Conservation (phyloP, 2,888 invertebrate species). For the Tipula confusa region DNA sequence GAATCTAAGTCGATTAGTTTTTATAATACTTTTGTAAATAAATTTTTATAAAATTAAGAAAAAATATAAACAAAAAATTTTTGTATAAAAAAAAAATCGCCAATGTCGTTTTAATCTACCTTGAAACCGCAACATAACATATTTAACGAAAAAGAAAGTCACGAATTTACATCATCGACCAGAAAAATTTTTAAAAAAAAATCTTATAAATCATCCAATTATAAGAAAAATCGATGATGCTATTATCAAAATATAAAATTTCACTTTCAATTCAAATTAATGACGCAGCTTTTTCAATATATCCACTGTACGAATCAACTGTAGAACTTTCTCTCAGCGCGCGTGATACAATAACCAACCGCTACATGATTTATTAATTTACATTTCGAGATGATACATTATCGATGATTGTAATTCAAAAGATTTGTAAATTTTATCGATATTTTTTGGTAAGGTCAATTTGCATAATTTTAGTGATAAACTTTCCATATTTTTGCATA, state of each 20-base stretch:
- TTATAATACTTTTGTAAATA: conserved; percentile 15
- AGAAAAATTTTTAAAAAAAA: not conserved
- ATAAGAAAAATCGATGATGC: not conserved
- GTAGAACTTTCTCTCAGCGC: not conserved
- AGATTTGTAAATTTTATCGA: not conserved
- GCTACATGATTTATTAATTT: not conserved
- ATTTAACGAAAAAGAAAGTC: not conserved
- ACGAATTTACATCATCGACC: not conserved
- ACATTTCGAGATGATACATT: not conserved
- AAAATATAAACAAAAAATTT: not conserved
- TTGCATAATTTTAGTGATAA: not conserved
- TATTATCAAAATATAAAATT: not conserved
- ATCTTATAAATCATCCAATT: not conserved
- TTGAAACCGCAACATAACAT: not conserved
- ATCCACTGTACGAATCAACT: not conserved
- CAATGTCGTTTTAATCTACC: not conserved
- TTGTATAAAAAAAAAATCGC: not conserved
- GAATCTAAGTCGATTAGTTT: conserved; percentile 3
- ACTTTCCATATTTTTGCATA: conserved; percentile 17
- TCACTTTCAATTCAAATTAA: not conserved
- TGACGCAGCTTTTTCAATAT: not conserved
- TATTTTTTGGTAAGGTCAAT: not conserved
- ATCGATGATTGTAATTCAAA: not conserved
- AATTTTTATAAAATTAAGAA: conserved; percentile 3
- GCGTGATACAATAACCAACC: not conserved